Base-by-base conservation (phyloP, 2,113 vertebrate genomes). In the Amia ocellicauda region DNA sequence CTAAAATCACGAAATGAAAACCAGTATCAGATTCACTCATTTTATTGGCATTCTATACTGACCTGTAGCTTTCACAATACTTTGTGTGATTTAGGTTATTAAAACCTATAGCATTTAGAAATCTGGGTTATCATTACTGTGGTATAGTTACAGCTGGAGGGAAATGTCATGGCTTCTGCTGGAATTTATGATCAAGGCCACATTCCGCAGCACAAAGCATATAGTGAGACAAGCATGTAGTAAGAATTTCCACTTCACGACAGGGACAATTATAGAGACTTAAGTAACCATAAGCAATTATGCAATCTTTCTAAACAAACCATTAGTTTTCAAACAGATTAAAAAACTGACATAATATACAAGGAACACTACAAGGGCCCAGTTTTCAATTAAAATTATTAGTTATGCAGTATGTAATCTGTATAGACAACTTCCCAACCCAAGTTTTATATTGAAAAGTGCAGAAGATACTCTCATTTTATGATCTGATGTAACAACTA, bases 161-260 rank as follows among this genome's bases (percentile, higher is more conserved):
- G 27, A 58, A 22, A 28, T 13, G 56, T 23, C 28, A 58, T 19
- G 9, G 14, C 28, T n/a, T 11, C n/a, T 10, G 56, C 28, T 22
- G 56, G 56, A 58, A 58, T 58, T 22, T 41, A 36, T 43, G 24
- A 49, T n/a, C 59, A 43, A 61, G 45, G 43, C 29, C 59, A 50
- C 43, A 50, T 61, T 61, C 59, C 59, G 50, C 16, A 5, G 59
- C 26, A 26, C 4, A 24, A 16, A 29, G 20, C 11, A 53, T 11
- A 53, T 11, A 53, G 51, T 23, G 7, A 29, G 27, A 27, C 14
- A 17, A 27, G n/a, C 14, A 47, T 47, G 45, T 11, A 47, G 45
- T 47, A 17, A 47, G 45, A 3, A 47, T 47, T 47, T 47, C 45
- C 45, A 47, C 45, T 47, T 47, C n/a, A 47, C 11, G 5, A 17